Evolutionary conservation across 2,888 invertebrate genomes (phyloP).

Genomic region (Xestia sexstrigata): DNA sequence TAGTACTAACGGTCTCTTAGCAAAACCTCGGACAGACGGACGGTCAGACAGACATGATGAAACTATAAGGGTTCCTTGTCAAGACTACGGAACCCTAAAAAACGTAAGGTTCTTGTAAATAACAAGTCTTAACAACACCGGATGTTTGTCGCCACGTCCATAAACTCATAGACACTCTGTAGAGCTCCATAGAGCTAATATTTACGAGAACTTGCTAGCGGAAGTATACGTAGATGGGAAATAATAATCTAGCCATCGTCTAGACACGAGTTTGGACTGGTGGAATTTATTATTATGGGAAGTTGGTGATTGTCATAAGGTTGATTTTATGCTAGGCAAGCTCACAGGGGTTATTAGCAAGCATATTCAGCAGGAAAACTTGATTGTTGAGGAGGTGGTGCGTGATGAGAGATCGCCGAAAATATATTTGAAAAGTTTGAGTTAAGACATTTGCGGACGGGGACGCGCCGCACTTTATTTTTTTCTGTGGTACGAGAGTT

Average conservation of each 20-base stretch:
- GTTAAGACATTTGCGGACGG: not conserved
- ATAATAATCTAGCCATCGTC: slow-evolving; percentile 23
- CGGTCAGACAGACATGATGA: too few relatives aligned
- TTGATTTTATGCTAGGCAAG: not conserved
- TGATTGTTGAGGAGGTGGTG: not conserved
- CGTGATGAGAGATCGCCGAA: not conserved
- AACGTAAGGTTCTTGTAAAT: not conserved
- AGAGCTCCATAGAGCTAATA: slow-evolving; percentile 34
- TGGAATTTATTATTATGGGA: not conserved
- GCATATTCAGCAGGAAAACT: not conserved
- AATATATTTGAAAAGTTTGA: not conserved
- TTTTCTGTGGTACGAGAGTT: not conserved
- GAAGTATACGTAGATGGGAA: slow-evolving; percentile 25
- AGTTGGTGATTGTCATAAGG: not conserved
- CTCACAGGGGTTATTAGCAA: not conserved
- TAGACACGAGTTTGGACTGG: slow-evolving; percentile 36
- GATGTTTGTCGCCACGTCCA: slow-evolving; percentile 21
- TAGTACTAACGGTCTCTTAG: too few relatives aligned
- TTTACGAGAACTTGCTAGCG: slow-evolving; percentile 18
- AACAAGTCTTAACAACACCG: slow-evolving; percentile 11
- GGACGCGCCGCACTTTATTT: not conserved
- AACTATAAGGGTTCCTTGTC: too few relatives aligned
- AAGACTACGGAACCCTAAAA: too few relatives aligned
- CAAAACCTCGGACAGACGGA: too few relatives aligned
- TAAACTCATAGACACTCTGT: slow-evolving; percentile 8